phyloP scores from a whole-genome alignment of 2,888 invertebrate genomes.

The Drosophila longiperda region DNA sequence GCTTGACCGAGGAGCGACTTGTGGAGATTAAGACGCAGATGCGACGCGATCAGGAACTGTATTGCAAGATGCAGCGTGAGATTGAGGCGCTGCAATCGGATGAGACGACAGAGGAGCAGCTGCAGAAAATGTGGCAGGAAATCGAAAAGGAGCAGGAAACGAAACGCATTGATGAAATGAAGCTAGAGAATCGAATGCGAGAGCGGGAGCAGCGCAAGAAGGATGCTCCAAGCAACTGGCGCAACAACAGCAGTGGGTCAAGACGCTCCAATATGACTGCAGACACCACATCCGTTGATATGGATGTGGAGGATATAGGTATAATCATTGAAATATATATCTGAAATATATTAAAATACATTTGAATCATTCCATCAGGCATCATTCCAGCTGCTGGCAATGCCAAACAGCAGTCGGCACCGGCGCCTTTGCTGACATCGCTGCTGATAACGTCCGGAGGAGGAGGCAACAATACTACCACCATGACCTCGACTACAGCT shows the following conservation, averaged over 20 bases:
- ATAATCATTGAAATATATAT: background rate
- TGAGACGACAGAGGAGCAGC: conserved; percentile 88
- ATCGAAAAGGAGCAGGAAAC: conserved; percentile 91
- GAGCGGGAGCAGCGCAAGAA: conserved; percentile 88
- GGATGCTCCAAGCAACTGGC: conserved; percentile 87
- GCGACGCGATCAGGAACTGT: conserved; percentile 90
- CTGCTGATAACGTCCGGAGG: conserved; percentile 88
- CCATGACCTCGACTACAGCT: conserved; percentile 74
- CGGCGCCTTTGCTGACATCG: conserved; percentile 92
- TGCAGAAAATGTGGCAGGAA: conserved; percentile 90
- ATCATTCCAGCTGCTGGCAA: conserved; percentile 25
- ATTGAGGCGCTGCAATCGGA: conserved; percentile 86
- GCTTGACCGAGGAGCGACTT: conserved; percentile 91
- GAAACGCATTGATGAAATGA: conserved; percentile 88
- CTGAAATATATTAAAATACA: background rate
- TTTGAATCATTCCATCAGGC: conserved; percentile 12
- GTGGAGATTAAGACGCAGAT: conserved; percentile 90
- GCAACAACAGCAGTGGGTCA: conserved; percentile 59
- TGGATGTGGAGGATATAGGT: conserved; percentile 81
- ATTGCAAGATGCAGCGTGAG: conserved; percentile 89
- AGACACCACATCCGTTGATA: conserved; percentile 79
- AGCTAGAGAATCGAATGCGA: conserved; percentile 80
- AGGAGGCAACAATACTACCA: conserved; percentile 64
- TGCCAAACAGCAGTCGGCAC: conserved; percentile 85
- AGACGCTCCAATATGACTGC: conserved; percentile 50